Evolutionary conservation across 2,888 invertebrate species (phyloP), one percentile per base, ranked within the genome.

Genomic region (Protonemura montana): DNA sequence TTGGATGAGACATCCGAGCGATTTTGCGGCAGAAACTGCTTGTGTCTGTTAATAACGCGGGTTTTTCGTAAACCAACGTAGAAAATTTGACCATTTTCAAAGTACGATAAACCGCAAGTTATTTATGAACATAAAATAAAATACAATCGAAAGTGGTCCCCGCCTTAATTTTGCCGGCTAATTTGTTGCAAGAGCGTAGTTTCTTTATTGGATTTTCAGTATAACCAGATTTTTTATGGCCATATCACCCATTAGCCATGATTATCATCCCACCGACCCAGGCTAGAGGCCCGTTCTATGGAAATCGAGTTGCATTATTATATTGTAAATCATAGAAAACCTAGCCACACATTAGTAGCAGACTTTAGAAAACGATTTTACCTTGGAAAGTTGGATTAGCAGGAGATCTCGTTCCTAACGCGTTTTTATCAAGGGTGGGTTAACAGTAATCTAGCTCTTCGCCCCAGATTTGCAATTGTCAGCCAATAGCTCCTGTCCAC

Each of bases 111-210:
- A 78, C 21, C 10, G 78, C 10, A 78, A 26, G 28, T 25, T 6
- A 78, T 78, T 78, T 28, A 78, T 28, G 78, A 27, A 26, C 5
- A 16, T n/a, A 26, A 78, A 78, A 78, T 78, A 78, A 25, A 78
- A 78, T 78, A 78, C 21, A 5, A 78, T 77, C 77, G 77, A 77
- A 77, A 77, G 77, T 77, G 77, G 41, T 77, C n/a, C n/a, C 26
- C 26, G 16, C 78, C 78, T 78, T 27, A 78, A 78, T 27, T 26
- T 26, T 26, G 28, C 27, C n/a, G 78, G 78, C 28, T 78, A 78
- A 25, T 78, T 21, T 5, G 7, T 78, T 78, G 10, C 59, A 59
- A 59, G 21, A 59, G 21, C 28, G 78, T 2, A 78, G 26, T 28
- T 78, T 26, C 78, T 78, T 78, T 78, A 78, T 78, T 78, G 26